Evolutionary conservation across 2,113 vertebrate species (phyloP).

Genomic region (Dermatemys mawii): DNA sequence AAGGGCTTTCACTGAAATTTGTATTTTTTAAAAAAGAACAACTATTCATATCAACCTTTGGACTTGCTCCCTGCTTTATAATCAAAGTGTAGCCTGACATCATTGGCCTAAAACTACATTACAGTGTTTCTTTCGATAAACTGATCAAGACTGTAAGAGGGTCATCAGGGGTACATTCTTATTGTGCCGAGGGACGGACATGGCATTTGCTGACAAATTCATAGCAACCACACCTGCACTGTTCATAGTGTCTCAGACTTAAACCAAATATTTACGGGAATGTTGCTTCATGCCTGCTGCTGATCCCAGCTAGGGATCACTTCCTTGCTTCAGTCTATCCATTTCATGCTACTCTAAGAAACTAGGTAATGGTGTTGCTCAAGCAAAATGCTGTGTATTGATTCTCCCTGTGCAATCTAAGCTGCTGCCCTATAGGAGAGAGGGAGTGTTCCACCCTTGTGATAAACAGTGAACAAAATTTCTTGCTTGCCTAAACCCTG

Average conservation of each 20-base stretch:
- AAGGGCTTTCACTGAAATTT: not conserved
- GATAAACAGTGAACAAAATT: not conserved
- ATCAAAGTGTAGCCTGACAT: constrained; percentile 12
- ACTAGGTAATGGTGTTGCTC: not conserved
- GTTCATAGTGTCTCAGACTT: not conserved
- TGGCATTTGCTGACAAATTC: not conserved
- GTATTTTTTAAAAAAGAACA: not conserved
- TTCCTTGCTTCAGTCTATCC: not conserved
- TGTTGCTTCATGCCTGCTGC: not conserved
- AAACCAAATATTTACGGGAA: not conserved
- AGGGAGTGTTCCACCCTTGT: not conserved
- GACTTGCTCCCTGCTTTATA: constrained; percentile 21
- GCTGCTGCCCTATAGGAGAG: not conserved
- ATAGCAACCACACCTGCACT: not conserved
- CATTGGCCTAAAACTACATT: not conserved
- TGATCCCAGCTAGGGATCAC: not conserved
- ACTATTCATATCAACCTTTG: constrained; percentile 18
- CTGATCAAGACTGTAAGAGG: constrained; percentile 30
- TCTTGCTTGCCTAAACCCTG: not conserved
- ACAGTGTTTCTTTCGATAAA: not conserved
- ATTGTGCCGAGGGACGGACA: not conserved
- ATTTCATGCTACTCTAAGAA: not conserved
- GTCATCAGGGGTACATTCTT: not conserved
- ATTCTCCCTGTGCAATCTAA: not conserved
- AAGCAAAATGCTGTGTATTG: not conserved